Evolutionary conservation across 2,113 vertebrate species (phyloP).

Genomic region (Onychorhynchus coronatus): DNA sequence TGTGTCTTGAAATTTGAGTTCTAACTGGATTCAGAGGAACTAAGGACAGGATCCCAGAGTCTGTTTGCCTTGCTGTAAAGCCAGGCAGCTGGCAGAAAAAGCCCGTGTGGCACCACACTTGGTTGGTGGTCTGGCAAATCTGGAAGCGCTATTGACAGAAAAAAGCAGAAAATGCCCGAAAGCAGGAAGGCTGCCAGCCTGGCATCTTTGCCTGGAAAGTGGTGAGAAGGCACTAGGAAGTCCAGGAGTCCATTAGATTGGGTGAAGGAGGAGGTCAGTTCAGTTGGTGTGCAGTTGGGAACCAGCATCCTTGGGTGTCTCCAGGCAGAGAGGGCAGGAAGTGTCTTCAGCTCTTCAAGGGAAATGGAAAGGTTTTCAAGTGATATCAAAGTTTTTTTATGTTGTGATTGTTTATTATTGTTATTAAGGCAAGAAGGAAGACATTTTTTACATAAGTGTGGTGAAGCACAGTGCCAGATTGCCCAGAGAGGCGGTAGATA

Average conservation of each 20-base stretch:
- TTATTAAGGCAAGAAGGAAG: neutral
- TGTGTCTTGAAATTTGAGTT: neutral
- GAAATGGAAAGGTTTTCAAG: neutral
- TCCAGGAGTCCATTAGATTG: neutral
- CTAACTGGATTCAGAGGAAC: neutral
- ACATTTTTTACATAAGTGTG: neutral
- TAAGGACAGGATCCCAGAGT: neutral
- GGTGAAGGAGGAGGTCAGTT: neutral
- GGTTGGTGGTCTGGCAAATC: neutral
- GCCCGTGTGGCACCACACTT: neutral
- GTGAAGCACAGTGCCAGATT: neutral
- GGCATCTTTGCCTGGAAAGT: neutral
- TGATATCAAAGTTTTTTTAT: neutral
- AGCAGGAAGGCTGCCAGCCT: neutral
- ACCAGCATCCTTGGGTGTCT: neutral
- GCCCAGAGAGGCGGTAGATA: neutral
- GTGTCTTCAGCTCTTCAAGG: neutral
- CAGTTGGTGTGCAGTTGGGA: rapidly evolving
- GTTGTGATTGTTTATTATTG: neutral
- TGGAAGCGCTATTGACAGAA: neutral
- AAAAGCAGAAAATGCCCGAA: neutral
- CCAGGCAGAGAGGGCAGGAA: neutral
- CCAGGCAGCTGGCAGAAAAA: neutral
- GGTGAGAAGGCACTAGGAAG: neutral
- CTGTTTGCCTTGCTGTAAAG: neutral